A percentile compares a stretch with the other conserved stretches of the same genome.
Conservation (phyloP, 1,140 invertebrate species). For the Bradysia coprophila region DNA sequence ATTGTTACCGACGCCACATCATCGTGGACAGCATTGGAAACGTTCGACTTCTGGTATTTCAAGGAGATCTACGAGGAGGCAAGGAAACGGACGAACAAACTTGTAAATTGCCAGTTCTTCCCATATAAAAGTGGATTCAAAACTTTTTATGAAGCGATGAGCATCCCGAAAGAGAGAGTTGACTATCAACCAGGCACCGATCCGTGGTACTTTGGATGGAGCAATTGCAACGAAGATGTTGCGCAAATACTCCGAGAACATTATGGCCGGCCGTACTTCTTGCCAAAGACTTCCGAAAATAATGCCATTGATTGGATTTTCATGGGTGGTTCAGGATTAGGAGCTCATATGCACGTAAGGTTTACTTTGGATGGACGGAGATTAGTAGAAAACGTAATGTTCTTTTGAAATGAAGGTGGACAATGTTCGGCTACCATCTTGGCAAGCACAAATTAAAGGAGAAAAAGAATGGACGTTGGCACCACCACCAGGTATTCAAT, state of each 20-base stretch:
- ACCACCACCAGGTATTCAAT: constrained; percentile 66
- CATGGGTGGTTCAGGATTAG: constrained; percentile 83
- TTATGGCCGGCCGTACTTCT: constrained; percentile 73
- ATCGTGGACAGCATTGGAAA: constrained; percentile 55
- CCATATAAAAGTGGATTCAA: constrained; percentile 76
- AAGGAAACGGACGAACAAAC: constrained; percentile 27
- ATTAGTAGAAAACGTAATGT: neutral
- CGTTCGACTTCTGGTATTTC: constrained; percentile 61
- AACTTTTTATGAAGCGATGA: constrained; percentile 55
- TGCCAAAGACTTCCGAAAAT: constrained; percentile 63
- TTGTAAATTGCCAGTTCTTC: constrained; percentile 69
- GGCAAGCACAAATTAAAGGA: constrained; percentile 84
- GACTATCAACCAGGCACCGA: constrained; percentile 33
- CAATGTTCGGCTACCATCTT: constrained; percentile 75
- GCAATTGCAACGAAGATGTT: constrained; percentile 70
- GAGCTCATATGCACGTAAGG: constrained; percentile 87
- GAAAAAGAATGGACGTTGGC: constrained; percentile 71
- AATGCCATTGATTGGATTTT: constrained; percentile 89
- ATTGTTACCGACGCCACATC: constrained; percentile 62
- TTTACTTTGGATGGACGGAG: constrained; percentile 9
- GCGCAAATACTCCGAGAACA: constrained; percentile 55
- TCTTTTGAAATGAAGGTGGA: constrained; percentile 46
- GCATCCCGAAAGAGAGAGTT: constrained; percentile 49
- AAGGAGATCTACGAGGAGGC: constrained; percentile 45
- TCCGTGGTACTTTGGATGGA: constrained; percentile 87